A percentile compares a stretch with the other conserved stretches of the same genome.
These are phyloP conservation scores for Apantesis nais DNA, from an alignment of 2,888 invertebrate species.

Conservation along the genomic window DNA sequence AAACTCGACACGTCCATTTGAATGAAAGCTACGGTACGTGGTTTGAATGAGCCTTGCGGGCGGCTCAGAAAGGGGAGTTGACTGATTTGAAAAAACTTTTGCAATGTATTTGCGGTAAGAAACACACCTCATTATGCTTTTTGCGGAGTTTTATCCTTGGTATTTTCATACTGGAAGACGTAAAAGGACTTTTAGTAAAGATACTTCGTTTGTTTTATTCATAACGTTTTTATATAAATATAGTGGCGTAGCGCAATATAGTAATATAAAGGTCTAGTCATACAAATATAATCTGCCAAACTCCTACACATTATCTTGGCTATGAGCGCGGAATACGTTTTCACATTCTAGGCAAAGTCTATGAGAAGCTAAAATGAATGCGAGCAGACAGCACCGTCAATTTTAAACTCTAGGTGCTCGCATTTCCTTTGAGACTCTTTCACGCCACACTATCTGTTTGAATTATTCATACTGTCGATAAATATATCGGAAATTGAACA, in stretches of 20 bases:
- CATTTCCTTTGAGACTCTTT: conserved; percentile 79
- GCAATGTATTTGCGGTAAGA: conserved; percentile 28
- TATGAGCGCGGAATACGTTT: conserved; percentile 4
- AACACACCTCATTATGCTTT: conserved; percentile 25
- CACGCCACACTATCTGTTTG: conserved; percentile 69
- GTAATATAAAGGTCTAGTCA: too few species aligned
- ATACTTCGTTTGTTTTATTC: not conserved
- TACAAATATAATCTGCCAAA: not conserved
- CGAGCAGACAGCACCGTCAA: conserved; percentile 61
- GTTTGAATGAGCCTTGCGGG: conserved; percentile 50
- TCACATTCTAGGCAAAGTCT: conserved; percentile 20
- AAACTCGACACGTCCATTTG: conserved; percentile 60
- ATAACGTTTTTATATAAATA: not conserved
- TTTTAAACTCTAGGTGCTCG: conserved; percentile 73
- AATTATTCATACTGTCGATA: conserved; percentile 77
- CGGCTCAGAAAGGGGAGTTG: conserved; percentile 32
- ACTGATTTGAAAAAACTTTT: conserved; percentile 51
- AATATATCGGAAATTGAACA: conserved; percentile 74
- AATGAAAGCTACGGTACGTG: conserved; percentile 63
- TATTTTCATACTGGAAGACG: not conserved
- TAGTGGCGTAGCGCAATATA: too few species aligned
- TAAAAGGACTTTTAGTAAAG: not conserved
- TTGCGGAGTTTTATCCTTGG: conserved; percentile 7
- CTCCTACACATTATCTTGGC: not conserved
- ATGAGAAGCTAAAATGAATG: conserved; percentile 35